Percentiles rank a stretch among this genome's conserved stretches.
phyloP scores from a whole-genome alignment of 2,113 vertebrate genomes.

The Ardeotis arabs region DNA sequence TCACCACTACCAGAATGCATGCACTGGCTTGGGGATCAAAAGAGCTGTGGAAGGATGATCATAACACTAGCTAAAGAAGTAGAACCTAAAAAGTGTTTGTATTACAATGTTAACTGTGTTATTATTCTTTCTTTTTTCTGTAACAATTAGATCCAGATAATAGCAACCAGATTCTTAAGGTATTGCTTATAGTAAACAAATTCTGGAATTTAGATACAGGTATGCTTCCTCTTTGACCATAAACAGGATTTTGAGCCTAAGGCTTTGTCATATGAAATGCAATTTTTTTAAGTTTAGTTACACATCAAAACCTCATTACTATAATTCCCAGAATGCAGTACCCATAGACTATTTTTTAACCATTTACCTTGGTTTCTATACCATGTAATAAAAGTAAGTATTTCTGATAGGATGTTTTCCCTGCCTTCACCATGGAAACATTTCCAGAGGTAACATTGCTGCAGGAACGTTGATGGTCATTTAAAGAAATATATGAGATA shows the following conservation, averaged over 20 bases:
- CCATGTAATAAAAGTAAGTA: background rate
- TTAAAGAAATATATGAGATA: background rate
- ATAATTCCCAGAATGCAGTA: background rate
- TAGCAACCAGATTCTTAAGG: background rate
- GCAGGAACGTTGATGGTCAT: background rate
- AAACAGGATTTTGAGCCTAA: background rate
- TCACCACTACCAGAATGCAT: background rate
- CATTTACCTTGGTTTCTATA: background rate
- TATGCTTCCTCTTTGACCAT: background rate
- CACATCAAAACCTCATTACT: background rate
- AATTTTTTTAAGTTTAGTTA: background rate
- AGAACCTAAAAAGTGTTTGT: background rate
- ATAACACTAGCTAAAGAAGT: background rate
- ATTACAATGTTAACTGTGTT: background rate
- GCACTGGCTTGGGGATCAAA: background rate
- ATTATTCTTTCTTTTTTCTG: background rate
- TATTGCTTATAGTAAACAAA: background rate
- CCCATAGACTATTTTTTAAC: background rate
- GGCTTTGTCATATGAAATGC: fast-evolving
- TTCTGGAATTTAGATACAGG: background rate
- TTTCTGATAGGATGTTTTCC: background rate
- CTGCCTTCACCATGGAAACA: constrained; percentile 4
- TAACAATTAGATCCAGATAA: background rate
- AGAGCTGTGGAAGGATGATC: background rate
- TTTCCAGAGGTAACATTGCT: background rate